Percentiles rank a stretch among this genome's conserved stretches.
Evolutionary conservation across 2,797 vertebrate genomes (phyloP).

Genomic region (Naso thynnoides): DNA sequence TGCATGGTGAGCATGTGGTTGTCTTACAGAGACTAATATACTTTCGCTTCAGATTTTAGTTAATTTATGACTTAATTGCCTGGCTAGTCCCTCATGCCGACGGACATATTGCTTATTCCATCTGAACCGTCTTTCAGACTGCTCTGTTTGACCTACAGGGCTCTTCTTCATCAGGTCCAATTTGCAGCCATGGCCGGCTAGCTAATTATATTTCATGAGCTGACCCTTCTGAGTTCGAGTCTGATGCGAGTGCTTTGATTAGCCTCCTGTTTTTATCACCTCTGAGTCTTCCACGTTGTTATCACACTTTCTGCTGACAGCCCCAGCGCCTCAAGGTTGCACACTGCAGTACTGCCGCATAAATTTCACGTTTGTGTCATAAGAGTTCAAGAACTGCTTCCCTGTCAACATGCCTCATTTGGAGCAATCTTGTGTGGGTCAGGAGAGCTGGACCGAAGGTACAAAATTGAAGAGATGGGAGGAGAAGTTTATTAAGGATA

Average conservation of each 20-base stretch:
- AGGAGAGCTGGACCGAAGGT: slow-evolving; percentile 52
- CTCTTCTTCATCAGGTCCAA: slow-evolving; percentile 81
- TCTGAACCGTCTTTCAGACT: slow-evolving; percentile 72
- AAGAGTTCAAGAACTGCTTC: slow-evolving; percentile 72
- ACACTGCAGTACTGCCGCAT: slow-evolving; percentile 71
- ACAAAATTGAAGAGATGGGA: slow-evolving; percentile 45
- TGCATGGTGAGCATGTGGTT: slow-evolving; percentile 33
- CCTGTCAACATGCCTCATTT: slow-evolving; percentile 73
- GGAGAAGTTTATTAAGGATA: slow-evolving; percentile 57
- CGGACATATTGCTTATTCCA: slow-evolving; percentile 79
- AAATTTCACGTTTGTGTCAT: slow-evolving; percentile 73
- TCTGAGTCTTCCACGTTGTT: slow-evolving; percentile 77
- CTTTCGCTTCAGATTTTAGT: slow-evolving; percentile 65
- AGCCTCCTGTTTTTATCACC: slow-evolving; percentile 84
- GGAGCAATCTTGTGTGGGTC: slow-evolving; percentile 65
- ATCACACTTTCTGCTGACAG: slow-evolving; percentile 83
- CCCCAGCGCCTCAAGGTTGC: slow-evolving; percentile 77
- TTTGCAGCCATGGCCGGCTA: slow-evolving; percentile 78
- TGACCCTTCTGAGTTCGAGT: slow-evolving; percentile 81
- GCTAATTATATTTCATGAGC: slow-evolving; percentile 85
- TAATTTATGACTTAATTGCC: slow-evolving; percentile 81
- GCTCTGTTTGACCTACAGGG: slow-evolving; percentile 77
- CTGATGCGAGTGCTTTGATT: slow-evolving; percentile 82
- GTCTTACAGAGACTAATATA: slow-evolving; percentile 55
- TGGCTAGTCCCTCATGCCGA: slow-evolving; percentile 58